Evolutionary conservation across 2,888 invertebrate genomes (phyloP), one percentile per base, ranked within the genome.

Genomic region (Diarsia brunnea): DNA sequence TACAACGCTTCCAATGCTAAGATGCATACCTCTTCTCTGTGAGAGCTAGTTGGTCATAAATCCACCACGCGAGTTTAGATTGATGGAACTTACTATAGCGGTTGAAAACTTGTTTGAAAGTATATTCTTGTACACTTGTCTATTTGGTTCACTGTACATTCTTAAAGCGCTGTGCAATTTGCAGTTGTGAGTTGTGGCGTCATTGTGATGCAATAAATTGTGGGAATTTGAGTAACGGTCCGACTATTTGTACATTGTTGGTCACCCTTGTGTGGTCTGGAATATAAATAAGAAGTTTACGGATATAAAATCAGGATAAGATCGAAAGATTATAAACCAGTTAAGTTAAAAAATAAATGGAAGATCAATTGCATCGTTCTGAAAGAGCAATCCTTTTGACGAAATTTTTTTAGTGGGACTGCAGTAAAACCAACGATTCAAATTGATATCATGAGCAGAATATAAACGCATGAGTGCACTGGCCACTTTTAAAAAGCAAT

Each of bases 101-200:
- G 11, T 43, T 27, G 0, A 47, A 58, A 0, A 24, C 1, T 47
- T 2, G 14, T 24, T 24, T 31, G 7, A n/a, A 38, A 24, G 24
- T 4, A 27, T 63, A 14, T 31, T 3, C 11, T 14, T 5, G 31
- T 31, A 45, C 12, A 77, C 27, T 67, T n/a, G 1, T 10, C 12
- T 51, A 0, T 55, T 83, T 69, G 60, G 53, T 16, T 31, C 19
- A 53, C 53, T 31, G 79, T 79, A 88, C 89, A 91, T 90, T 90
- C 89, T 89, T 89, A 85, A 81, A 79, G 87, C 84, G 86, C 68
- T 84, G 79, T 83, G 83, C 83, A 84, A 84, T 84, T 84, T 87
- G 88, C 82, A 89, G 86, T 84, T 84, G 86, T 90, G 89, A 89
- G 86, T 82, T 84, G 86, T 90, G 89, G 84, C 87, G 89, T 90